Base-by-base conservation (phyloP, 2,888 invertebrate genomes). In the Apantesis nais region DNA sequence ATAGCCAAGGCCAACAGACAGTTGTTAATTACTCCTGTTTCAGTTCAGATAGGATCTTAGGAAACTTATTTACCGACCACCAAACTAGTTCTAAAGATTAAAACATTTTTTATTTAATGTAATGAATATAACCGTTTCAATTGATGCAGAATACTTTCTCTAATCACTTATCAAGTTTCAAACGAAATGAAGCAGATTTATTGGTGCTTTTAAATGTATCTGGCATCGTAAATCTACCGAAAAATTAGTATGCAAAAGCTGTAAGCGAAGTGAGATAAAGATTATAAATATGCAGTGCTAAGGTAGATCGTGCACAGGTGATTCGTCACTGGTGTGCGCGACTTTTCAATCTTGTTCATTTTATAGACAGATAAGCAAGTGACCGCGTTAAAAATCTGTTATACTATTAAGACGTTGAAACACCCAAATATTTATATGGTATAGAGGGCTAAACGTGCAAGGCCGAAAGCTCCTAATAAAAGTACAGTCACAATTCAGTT, bases 161-260 rank as follows among this genome's bases (percentile, higher is more conserved):
- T 65, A 52, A 25, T 55, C 5, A 58, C 12, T n/a, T 19, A 58
- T 66, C 25, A 52, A n/a, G 31, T n/a, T 65, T 48, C 52, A 48
- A 64, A 34, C 64, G 48, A 44, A 48, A 48, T 34, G 22, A 19
- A 31, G 12, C 22, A 48, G 31, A 64, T 64, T 48, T 48, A 65
- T 52, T 52, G 65, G n/a, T 29, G 63, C 37, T 48, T 63, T 63
- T 22, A 48, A 44, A 64, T 31, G 48, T 31, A 44, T 64, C 44
- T 16, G 14, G 7, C 2, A 37, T 65, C 52, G 48, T 65, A 48
- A 65, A 65, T 65, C 64, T 48, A 63, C 41, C 25, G n/a, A 63
- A 41, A 55, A 55, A 55, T 55, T 55, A 12, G 52, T 55, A 55
- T 55, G 52, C 25, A 25, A 25, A 55, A 52, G 52, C 25, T n/a